These are phyloP conservation scores for Gibbula magus DNA, from an alignment of 2,888 invertebrate species.

Conservation along the genomic window DNA sequence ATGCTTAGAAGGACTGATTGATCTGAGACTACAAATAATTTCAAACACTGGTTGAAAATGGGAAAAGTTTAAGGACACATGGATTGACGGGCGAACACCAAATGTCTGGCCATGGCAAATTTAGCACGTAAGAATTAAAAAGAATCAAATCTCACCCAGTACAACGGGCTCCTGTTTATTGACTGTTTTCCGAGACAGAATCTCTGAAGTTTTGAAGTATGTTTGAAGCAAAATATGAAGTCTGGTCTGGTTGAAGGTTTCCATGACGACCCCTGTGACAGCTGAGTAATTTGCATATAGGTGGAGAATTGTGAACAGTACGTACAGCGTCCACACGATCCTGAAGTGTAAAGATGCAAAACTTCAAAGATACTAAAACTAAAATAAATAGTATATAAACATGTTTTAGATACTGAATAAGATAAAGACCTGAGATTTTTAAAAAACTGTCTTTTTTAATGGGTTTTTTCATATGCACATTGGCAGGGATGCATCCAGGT, in stretches of 20 bases:
- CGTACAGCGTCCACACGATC: slow-evolving; percentile 84
- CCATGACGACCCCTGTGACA: slow-evolving; percentile 86
- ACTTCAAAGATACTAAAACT: not conserved
- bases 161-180: slow-evolving; percentile 86
- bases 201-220: slow-evolving; percentile 81
- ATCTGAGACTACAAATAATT: no score
- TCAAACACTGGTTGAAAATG: no score
- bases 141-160: slow-evolving; percentile 49
- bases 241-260: slow-evolving; percentile 87
- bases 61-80: no score
- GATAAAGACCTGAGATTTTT: no score
- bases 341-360: slow-evolving; percentile 75
- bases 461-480: no score
- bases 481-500: no score
- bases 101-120: no score
- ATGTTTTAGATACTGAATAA: not conserved
- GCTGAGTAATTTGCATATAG: slow-evolving; percentile 91
- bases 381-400: not conserved
- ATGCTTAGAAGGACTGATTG: no score
- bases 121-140: not conserved
- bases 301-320: slow-evolving; percentile 85
- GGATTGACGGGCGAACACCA: no score
- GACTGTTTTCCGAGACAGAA: slow-evolving; percentile 81
- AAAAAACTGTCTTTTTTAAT: no score
- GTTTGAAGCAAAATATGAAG: slow-evolving; percentile 82